phyloP scores from a whole-genome alignment of 1,140 invertebrate species.

The Lithobius niger region DNA sequence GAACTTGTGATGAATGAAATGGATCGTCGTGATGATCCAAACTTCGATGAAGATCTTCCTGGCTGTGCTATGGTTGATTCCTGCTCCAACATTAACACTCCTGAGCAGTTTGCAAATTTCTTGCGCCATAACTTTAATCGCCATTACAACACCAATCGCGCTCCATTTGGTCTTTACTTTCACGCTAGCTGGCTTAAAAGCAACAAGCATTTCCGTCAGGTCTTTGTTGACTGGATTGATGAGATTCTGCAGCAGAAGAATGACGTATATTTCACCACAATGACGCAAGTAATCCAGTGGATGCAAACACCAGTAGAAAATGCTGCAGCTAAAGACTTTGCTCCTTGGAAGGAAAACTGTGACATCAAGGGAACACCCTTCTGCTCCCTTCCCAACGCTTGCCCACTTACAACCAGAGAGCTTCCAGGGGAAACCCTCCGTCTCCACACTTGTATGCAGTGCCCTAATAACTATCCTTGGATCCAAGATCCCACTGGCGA shows the following conservation, averaged over 20 bases:
- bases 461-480: slow-evolving; percentile 91
- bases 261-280: slow-evolving; percentile 89
- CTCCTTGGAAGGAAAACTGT: slow-evolving; percentile 91
- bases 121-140: slow-evolving; percentile 87
- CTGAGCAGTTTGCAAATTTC: slow-evolving; percentile 72
- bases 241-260: slow-evolving; percentile 68
- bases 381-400: slow-evolving; percentile 81
- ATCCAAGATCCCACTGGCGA: slow-evolving; percentile 87
- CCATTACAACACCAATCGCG: slow-evolving; percentile 81
- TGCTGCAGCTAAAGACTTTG: slow-evolving; percentile 71
- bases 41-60: slow-evolving; percentile 75
- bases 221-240: slow-evolving; percentile 85
- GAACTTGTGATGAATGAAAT: slow-evolving; percentile 93
- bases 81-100: slow-evolving; percentile 77
- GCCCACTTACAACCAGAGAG: slow-evolving; percentile 74
- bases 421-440: slow-evolving; percentile 80
- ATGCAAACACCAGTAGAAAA: slow-evolving; percentile 90
- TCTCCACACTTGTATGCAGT: slow-evolving; percentile 89
- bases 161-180: slow-evolving; percentile 87
- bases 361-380: slow-evolving; percentile 85
- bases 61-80: slow-evolving; percentile 86
- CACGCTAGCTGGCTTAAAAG: slow-evolving; percentile 90
- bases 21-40: slow-evolving; percentile 77
- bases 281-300: slow-evolving; percentile 89
- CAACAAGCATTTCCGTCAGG: slow-evolving; percentile 82